Base-by-base conservation (phyloP, 2,888 invertebrate species). In the Acleris emargana region DNA sequence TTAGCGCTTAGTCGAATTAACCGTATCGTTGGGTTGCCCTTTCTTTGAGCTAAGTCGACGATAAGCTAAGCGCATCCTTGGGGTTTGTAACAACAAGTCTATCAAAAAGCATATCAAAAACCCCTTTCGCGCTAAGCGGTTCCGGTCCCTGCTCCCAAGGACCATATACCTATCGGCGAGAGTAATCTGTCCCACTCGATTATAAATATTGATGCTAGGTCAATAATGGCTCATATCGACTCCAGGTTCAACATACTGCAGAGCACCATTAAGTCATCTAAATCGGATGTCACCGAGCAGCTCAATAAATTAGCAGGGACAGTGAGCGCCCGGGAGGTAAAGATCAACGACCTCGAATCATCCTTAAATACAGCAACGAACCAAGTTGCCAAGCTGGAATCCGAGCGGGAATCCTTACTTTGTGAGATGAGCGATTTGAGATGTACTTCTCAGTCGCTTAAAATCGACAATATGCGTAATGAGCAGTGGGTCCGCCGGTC, bases 401-500 rank as follows among this genome's bases (percentile, higher is more conserved):
- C 52, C 9, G 32, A 53, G 9, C 28, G 32, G 3, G 52, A 53
- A n/a, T 5, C 32, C 52, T 17, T 53, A 17, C 52, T 28, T 1
- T 53, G 17, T 9, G 52, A 53, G n/a, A 7, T 53, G 32, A 28
- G 17, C n/a, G 32, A 32, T 6, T 5, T 53, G 9, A 53, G 32
- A n/a, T 32, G 17, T 17, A 28, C 17, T 17, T 9, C 32, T 17
- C 28, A 32, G 16, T 17, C 9, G 17, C 4, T 53, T 28, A 53
- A 28, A 9, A 17, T n/a, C 28, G 52, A 53, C 13, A 53, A 17
- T 17, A 17, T n/a, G 9, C 52, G 32, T 32, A 53, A 53, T 9
- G 52, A 53, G 17, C 52, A 53, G 25, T 53, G 52, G 52, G 52
- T 53, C 4, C 52, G 52, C 17, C 28, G 52, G 16, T 53, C 52